A percentile compares a stretch with the other conserved stretches of the same genome.
Conservation (phyloP, 2,888 invertebrate genomes). For the Cabera pusaria region DNA sequence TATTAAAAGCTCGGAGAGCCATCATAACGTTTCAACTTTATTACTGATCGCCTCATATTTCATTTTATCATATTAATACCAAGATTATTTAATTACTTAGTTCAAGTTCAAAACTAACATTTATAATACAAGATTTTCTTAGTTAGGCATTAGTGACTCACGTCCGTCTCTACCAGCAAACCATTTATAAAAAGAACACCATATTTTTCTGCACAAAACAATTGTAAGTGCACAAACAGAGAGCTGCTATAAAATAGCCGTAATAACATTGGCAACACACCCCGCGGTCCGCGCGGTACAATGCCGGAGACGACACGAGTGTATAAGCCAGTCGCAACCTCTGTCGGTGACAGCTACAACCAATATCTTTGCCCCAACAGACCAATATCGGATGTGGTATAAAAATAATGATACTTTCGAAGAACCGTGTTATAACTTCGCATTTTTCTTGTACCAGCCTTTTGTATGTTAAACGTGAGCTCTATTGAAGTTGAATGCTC, state of each 20-base stretch:
- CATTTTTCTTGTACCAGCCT: conserved; percentile 30
- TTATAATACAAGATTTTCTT: no score
- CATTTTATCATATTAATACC: no score
- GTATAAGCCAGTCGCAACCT: conserved; percentile 64
- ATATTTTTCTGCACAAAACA: no score
- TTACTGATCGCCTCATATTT: no score
- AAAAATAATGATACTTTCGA: conserved; percentile 57
- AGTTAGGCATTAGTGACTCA: no score
- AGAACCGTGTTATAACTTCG: conserved; percentile 37
- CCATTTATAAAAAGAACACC: no score
- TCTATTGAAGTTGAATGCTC: no score
- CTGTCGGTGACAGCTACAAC: conserved; percentile 72
- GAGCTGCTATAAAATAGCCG: conserved; percentile 29
- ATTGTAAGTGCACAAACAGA: neutral
- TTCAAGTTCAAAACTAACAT: no score
- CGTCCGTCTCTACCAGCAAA: no score
- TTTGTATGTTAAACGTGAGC: conserved; percentile 16
- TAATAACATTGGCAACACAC: conserved; percentile 39
- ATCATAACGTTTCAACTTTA: no score
- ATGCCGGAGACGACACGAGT: conserved; percentile 54
- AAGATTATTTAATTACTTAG: no score
- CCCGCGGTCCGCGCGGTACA: conserved; percentile 44
- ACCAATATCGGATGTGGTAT: conserved; percentile 67
- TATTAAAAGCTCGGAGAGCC: no score
- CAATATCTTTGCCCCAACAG: conserved; percentile 70